Base-by-base conservation (phyloP, 1,140 invertebrate species). In the Drosophila ercepeae region DNA sequence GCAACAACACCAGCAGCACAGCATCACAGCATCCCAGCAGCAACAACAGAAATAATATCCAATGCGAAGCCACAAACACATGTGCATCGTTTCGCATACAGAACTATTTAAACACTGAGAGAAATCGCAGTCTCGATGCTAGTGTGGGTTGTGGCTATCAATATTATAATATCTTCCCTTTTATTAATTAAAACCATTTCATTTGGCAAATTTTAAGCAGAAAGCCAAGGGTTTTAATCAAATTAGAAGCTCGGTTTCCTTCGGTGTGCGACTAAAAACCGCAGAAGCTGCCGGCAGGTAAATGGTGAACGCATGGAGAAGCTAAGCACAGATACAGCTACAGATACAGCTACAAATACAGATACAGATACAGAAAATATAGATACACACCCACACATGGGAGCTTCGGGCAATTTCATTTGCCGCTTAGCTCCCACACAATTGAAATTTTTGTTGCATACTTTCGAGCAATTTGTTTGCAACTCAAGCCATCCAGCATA, bases 401-500 rank as follows among this genome's bases (percentile, higher is more conserved):
- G 18, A 32, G 54, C 57, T 39, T 36, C 21, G 58, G 58, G 69
- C 67, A 81, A 82, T 81, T 81, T 82, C 63, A 82, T 81, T 81
- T 81, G 55, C 67, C 55, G 77, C 65, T 73, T 58, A 55, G 72
- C 59, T 81, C 54, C 72, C 79, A 77, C 73, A 77, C 75, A 81
- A 81, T 82, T 81, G 73, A 68, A 82, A 81, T 82, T 76, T 82
- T 81, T 73, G 76, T 81, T 81, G 78, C 78, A 82, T 81, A 82
- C 73, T 81, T 77, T 64, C 49, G 39, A 82, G 78, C 78, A 81
- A 77, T 81, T 81, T 83, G 73, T 58, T 82, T 77, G 76, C 70
- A 70, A 61, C 75, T 75, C 57, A 52, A 45, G 65, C 48, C 45
- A 19, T 25, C 46, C 41, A 13, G 36, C 16, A 42, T 18, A 16